Percentiles rank a stretch among this genome's conserved stretches.
phyloP scores from a whole-genome alignment of 1,140 invertebrate genomes.

The Halotydeus destructor region DNA sequence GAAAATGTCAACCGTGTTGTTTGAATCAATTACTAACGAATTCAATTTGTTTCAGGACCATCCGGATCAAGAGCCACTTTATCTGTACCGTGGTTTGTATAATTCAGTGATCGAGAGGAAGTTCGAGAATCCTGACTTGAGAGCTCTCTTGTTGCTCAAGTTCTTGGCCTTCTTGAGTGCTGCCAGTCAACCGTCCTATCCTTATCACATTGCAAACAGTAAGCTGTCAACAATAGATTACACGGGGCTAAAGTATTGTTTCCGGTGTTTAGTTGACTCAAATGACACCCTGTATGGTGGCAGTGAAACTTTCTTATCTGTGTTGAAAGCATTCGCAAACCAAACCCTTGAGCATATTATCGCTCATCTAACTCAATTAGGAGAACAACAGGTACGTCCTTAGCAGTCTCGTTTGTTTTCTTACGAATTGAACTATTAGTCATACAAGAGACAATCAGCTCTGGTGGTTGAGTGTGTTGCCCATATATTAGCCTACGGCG shows the following conservation, averaged over 20 bases:
- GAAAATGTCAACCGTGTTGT: neutral
- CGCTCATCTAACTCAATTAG: too few relatives aligned
- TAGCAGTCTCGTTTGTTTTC: too few relatives aligned
- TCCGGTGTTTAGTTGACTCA: constrained; percentile 46
- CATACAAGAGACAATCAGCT: constrained; percentile 3
- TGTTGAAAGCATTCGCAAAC: too few relatives aligned
- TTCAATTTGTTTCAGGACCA: constrained; percentile 37
- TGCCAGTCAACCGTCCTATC: constrained; percentile 49
- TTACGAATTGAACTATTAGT: too few relatives aligned
- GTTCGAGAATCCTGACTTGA: constrained; percentile 35
- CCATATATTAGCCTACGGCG: neutral
- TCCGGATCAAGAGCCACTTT: constrained; percentile 57
- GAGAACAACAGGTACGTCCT: too few relatives aligned
- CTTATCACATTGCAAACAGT: constrained; percentile 61
- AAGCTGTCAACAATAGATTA: constrained; percentile 15
- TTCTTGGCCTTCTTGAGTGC: constrained; percentile 49
- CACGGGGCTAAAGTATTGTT: neutral
- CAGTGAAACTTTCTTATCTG: too few relatives aligned
- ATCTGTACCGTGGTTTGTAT: constrained; percentile 46
- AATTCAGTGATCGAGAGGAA: constrained; percentile 45
- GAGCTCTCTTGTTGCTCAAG: constrained; percentile 38
- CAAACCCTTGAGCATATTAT: too few relatives aligned
- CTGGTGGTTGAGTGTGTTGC: neutral
- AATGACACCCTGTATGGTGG: constrained; percentile 88
- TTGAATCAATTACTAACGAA: constrained; percentile 6